Base-by-base conservation (phyloP, 2,797 vertebrate species). In the Typhlichthys eigenmanni region DNA sequence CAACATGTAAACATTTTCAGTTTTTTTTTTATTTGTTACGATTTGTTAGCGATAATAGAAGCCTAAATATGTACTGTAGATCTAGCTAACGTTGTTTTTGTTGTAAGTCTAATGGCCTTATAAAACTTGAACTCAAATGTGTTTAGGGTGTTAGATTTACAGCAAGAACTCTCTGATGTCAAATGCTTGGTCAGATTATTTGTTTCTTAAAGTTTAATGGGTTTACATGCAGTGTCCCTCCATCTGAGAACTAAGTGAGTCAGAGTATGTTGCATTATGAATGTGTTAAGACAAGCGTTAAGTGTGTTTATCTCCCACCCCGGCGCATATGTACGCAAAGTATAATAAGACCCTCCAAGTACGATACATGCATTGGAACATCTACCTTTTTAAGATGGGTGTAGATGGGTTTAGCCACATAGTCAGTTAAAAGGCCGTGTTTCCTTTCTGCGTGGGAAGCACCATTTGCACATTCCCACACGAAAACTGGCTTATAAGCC, bases 401-500 rank as follows among this genome's bases (percentile, higher is more conserved):
- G 49, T 16, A 9, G 24, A 29, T 29, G 24, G 24, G 6, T 19
- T 11, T 19, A 4, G 52, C 13, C 13, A 10, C 13, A 3, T 11
- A n/a, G 4, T 14, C 12, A 14, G 47, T 13, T 13, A 5, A 14
- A 7, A 48, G n/a, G 47, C 13, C 47, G 24, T 29, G 12, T 29
- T 29, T 29, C 5, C 0, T 51, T 52, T 4, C 55, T 24, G 6
- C n/a, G 38, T 60, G 65, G 70, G 68, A 78, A 63, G 65, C 24
- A 78, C 79, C 72, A 64, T 59, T 58, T 17, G 8, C 38, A 61
- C 60, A 55, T 59, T 50, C 38, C 38, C 8, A 43, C 38, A 43
- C 9, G 38, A 43, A 43, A 43, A 43, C 38, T 1, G 7, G 9
- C 38, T 43, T 61, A 38, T 5, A 75, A 71, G 55, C 51, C 47